Evolutionary conservation across 92 coral and sea anemone species (phyloP), one percentile per base, ranked within the genome.

Genomic region (Zoanthus sociatus): DNA sequence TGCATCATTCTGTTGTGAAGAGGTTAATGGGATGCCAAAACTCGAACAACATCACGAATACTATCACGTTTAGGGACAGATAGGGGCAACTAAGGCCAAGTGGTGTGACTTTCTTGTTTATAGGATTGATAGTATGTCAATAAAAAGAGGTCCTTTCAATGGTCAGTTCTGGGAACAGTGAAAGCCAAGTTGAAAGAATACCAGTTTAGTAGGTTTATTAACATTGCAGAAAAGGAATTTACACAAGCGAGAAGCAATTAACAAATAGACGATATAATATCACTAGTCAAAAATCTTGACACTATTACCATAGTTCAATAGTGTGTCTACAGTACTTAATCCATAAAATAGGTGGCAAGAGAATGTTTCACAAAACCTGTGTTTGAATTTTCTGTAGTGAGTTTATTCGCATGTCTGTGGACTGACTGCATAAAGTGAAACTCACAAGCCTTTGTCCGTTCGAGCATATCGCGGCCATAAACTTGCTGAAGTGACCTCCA

Each of bases 341-440:
- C 42, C 42, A 37, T 37, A 4, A 37, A 37, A 37, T 37, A 37
- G 4, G 2, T 37, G 42, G 42, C 42, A 37, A 37, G 42, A 37
- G 42, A 37, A 37, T 37, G 42, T 37, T 37, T 37, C 42, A 37
- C 42, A 37, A 37, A 37, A 37, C 26, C 26, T 26, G 26, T 26
- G 26, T 26, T 26, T 26, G 26, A 26, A 26, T 45, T 73, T 73
- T 45, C 78, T 45, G 55, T 73, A 20, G 55, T 73, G 18, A 89
- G 66, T 33, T 81, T 92, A 7, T 26, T 26, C 32, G 89, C 37
- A n/a, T 73, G 74, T 7, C 95, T 87, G 61, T 79, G 78, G 13
- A 90, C 91, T 6, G 90, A 83, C 84, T 90, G 93, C 48, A 86
- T 87, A 74, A 13, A 90, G 44, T 92, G 93, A 58, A 92, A 87